Evolutionary conservation across 2,797 vertebrate species (phyloP).

Genomic region (Paguma larvata): DNA sequence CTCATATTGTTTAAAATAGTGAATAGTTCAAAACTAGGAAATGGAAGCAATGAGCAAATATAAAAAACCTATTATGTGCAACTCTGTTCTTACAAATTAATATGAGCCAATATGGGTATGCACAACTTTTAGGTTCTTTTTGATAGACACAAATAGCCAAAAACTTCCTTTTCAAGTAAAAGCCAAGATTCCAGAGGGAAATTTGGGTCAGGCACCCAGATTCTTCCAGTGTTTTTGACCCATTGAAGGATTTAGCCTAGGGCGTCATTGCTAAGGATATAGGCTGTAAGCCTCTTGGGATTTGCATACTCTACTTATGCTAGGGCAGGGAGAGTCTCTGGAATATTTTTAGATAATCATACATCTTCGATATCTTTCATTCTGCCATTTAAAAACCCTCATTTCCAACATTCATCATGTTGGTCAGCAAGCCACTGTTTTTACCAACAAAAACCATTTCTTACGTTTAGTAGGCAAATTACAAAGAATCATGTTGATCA

Average conservation of each 20-base stretch:
- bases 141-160: not conserved
- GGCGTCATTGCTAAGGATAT: not conserved
- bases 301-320: not conserved
- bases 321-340: not conserved
- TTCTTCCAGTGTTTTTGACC: not conserved
- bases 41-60: not conserved
- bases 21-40: not conserved
- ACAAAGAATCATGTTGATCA: not conserved
- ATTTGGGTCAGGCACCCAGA: not conserved
- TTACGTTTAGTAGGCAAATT: not conserved
- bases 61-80: not conserved
- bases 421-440: not conserved
- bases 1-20: not conserved
- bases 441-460: slow-evolving; percentile 13
- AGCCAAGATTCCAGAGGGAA: slow-evolving; percentile 37
- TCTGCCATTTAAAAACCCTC: not conserved
- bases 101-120: not conserved
- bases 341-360: slow-evolving; percentile 22
- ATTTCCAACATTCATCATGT: not conserved
- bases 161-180: not conserved
- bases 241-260: not conserved
- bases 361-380: not conserved
- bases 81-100: not conserved
- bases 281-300: not conserved
- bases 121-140: not conserved